These are phyloP conservation scores for Aphis craccivora DNA, from an alignment of 1,140 invertebrate species.

Conservation along the genomic window DNA sequence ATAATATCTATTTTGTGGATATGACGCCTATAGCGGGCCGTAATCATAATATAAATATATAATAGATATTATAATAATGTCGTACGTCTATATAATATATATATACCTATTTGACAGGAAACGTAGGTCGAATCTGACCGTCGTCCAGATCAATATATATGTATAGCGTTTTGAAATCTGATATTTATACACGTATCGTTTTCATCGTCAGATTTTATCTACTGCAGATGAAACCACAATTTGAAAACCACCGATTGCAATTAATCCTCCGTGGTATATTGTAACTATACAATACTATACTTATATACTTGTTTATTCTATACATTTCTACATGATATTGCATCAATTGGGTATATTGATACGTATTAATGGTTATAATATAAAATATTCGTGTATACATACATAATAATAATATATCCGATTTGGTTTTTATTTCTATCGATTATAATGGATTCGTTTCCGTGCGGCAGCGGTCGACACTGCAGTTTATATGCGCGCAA, in stretches of 20 bases:
- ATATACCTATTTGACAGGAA: neutral
- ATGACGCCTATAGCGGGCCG: neutral
- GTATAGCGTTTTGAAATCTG: neutral
- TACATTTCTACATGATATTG: neutral
- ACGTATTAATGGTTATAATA: neutral
- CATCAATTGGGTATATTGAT: neutral
- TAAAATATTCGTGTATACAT: neutral
- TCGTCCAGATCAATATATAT: neutral
- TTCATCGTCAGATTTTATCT: neutral
- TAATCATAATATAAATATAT: neutral
- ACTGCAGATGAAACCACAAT: neutral
- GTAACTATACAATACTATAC: neutral
- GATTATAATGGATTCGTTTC: neutral
- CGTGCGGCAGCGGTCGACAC: neutral
- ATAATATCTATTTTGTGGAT: neutral
- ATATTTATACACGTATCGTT: neutral
- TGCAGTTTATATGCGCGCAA: neutral
- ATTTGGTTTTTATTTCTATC: neutral
- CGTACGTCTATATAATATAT: neutral
- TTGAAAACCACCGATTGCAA: neutral
- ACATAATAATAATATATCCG: neutral
- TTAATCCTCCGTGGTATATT: neutral
- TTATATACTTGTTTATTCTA: neutral
- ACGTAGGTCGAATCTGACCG: neutral
- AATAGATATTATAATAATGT: neutral